A percentile compares a stretch with the other conserved stretches of the same genome.
Evolutionary conservation across 1,140 invertebrate genomes (phyloP).

Genomic region (Zaprionus kolodkinae): DNA sequence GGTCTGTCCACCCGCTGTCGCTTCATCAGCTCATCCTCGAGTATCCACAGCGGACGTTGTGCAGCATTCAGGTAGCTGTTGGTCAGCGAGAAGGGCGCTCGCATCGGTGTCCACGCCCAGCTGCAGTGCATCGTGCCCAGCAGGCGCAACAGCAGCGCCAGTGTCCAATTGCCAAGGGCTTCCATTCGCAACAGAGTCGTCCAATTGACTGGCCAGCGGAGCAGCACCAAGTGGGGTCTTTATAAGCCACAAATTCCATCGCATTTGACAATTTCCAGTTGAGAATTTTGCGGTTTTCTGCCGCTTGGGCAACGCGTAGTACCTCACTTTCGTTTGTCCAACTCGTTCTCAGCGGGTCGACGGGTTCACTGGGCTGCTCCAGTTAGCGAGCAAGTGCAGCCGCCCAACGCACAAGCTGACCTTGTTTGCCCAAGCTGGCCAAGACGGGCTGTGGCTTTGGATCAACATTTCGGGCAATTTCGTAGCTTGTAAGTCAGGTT

Average conservation of each 20-base stretch:
- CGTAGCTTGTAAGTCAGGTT: no score
- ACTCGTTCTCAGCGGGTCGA: constrained; percentile 53
- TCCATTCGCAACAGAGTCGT: constrained; percentile 42
- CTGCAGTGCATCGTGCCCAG: constrained; percentile 7
- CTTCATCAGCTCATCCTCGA: constrained; percentile 65
- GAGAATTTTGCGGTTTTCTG: neutral
- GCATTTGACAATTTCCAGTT: neutral
- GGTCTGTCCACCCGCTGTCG: constrained; percentile 37
- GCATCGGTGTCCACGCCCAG: constrained; percentile 17
- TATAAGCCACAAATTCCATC: constrained; percentile 32
- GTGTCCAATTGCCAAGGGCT: constrained; percentile 33
- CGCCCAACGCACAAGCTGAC: neutral
- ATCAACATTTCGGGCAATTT: neutral
- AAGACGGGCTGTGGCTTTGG: neutral
- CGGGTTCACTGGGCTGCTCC: constrained; percentile 40
- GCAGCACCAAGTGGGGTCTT: constrained; percentile 11
- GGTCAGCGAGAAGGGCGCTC: neutral
- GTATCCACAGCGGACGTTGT: constrained; percentile 72
- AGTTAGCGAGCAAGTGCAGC: neutral
- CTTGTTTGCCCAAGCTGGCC: neutral
- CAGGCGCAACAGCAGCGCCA: constrained; percentile 27
- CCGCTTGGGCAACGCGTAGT: constrained; percentile 41
- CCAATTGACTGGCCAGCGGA: constrained; percentile 24
- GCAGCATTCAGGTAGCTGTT: constrained; percentile 44
- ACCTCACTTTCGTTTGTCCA: constrained; percentile 76